Evolutionary conservation across 1,140 invertebrate genomes (phyloP), one percentile per base, ranked within the genome.

Genomic region (Neotoxoptera formosana): DNA sequence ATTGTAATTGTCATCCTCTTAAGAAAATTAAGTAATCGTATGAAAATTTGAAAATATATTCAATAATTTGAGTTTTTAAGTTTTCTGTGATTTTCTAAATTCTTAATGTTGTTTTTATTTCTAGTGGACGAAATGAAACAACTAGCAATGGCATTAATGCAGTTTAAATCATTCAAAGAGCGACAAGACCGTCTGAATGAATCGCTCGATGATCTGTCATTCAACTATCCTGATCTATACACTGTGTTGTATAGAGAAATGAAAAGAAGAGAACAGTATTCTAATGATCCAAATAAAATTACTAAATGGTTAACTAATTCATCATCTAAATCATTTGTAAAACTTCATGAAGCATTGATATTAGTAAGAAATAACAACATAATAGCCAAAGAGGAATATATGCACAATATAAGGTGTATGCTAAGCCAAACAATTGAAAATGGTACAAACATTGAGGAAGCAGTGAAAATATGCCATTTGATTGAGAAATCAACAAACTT

Each of bases 221-320:
- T 53, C 17, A 3, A 92, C 8, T 51, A 84, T 45, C n/a, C 91
- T 20, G 47, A 92, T 41, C n/a, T 60, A 3, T 92, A 83, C 20
- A 20, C 23, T 53, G 14, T 45, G 6, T 83, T 53, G 14, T 84
- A n/a, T 30, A 81, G 45, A 51, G 91, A 92, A 21, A 36, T 92
- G 8, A 92, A 92, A 53, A 92, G 23, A 53, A 51, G 91, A 47
- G 91, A 92, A 56, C 8, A 41, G 34, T 81, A 83, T 7, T 34
- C n/a, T 20, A 92, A 92, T 41, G 91, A 92, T 53, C 47, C 76
- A 30, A 53, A 83, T n/a, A 92, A 92, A 92, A 92, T 92, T 53
- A 30, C 34, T 41, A 92, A 84, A 86, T 92, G 91, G 91, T 20
- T 92, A 30, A 36, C 2, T 20, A 41, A 81, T 91, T 21, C 91